Evolutionary conservation across 2,888 invertebrate genomes (phyloP).

Genomic region (Cryptosula pallasiana): DNA sequence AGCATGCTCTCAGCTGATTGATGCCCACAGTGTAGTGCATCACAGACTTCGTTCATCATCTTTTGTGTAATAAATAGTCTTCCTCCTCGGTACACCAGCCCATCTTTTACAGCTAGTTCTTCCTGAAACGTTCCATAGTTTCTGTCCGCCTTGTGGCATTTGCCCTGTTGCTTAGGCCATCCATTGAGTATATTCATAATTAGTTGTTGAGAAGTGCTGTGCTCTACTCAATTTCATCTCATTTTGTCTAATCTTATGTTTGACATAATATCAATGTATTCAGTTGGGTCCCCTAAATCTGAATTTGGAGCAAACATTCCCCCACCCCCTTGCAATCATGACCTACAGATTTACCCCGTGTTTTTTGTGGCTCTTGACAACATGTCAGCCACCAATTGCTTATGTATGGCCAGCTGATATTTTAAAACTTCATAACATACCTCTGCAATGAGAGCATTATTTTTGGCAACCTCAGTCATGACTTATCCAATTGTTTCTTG

Average conservation of each 20-base stretch:
- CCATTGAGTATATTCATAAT: neutral
- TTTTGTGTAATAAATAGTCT: conserved; percentile 31
- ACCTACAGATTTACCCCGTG: conserved; percentile 26
- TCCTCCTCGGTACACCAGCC: conserved; percentile 30
- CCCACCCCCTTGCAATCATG: neutral
- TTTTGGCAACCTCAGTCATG: neutral
- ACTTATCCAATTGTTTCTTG: conserved; percentile 4
- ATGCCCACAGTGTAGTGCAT: conserved; percentile 25
- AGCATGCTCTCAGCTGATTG: conserved; percentile 25
- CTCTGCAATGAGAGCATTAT: conserved; percentile 23
- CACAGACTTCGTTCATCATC: conserved; percentile 29
- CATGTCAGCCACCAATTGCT: neutral
- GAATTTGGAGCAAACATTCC: neutral
- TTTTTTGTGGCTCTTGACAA: conserved; percentile 25
- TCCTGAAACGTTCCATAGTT: conserved; percentile 29
- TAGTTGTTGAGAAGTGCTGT: neutral
- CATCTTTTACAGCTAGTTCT: conserved; percentile 29
- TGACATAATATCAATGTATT: neutral
- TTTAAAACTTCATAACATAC: conserved; percentile 25
- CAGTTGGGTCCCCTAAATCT: neutral
- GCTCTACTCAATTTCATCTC: neutral
- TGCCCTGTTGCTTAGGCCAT: conserved; percentile 16
- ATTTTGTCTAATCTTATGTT: neutral
- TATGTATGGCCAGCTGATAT: neutral
- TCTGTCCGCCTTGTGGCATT: conserved; percentile 26